Conservation (phyloP, 2,113 vertebrate species). For the Labrus mixtus region DNA sequence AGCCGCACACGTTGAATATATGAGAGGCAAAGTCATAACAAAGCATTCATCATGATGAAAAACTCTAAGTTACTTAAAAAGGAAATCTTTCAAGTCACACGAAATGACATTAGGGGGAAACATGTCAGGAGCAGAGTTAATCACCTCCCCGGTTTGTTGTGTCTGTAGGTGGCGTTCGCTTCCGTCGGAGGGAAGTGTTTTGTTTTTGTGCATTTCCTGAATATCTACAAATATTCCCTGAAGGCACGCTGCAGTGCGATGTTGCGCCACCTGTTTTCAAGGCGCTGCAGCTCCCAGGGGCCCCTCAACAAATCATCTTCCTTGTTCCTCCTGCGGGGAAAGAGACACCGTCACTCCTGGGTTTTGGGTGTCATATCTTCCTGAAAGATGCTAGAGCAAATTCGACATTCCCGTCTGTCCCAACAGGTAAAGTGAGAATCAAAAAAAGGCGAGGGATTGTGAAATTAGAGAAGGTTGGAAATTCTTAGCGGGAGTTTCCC, state of each 20-base stretch:
- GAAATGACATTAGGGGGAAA: constrained; percentile 67
- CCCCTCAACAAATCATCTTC: constrained; percentile 81
- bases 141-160: constrained; percentile 60
- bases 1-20: constrained; percentile 60
- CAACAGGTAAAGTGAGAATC: constrained; percentile 76
- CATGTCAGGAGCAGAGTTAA: constrained; percentile 68
- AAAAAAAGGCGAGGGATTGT: constrained; percentile 68
- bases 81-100: constrained; percentile 51
- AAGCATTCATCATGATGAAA: constrained; percentile 74
- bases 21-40: constrained; percentile 71
- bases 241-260: constrained; percentile 78
- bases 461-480: constrained; percentile 61
- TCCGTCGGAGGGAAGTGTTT: constrained; percentile 72
- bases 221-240: constrained; percentile 83
- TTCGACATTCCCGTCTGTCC: constrained; percentile 76
- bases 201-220: constrained; percentile 82
- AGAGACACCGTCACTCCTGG: constrained; percentile 77
- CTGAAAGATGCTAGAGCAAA: constrained; percentile 76
- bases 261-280: constrained; percentile 84
- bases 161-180: constrained; percentile 72
- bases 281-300: constrained; percentile 77
- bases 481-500: constrained; percentile 52
- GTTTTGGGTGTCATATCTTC: constrained; percentile 82
- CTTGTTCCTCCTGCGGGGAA: constrained; percentile 82
- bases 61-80: constrained; percentile 41